Percentiles rank a stretch among this genome's conserved stretches.
These are phyloP conservation scores for Molanna angustata DNA, from an alignment of 2,888 invertebrate species.

Conservation along the genomic window DNA sequence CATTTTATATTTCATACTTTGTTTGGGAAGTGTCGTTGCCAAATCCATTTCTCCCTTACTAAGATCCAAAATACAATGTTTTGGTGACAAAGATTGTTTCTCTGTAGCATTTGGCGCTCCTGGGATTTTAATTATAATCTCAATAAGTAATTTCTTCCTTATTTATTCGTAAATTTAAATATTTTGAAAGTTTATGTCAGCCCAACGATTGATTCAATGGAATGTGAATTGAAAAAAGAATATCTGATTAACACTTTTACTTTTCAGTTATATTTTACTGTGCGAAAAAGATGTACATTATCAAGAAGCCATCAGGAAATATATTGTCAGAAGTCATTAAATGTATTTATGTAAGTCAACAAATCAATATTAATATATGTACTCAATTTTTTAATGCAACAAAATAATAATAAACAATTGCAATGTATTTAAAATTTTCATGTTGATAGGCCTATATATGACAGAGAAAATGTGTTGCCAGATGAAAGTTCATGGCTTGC, in stretches of 20 bases:
- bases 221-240: conserved; percentile 27
- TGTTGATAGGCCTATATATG: too few relatives aligned
- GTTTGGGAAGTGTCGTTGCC: conserved; percentile 67
- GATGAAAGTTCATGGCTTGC: too few relatives aligned
- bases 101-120: conserved; percentile 76
- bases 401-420: too few relatives aligned
- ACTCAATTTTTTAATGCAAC: too few relatives aligned
- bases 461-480: too few relatives aligned
- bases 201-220: not conserved
- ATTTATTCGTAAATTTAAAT: too few relatives aligned
- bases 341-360: conserved; percentile 64
- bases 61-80: conserved; percentile 64
- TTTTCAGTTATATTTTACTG: conserved; percentile 67
- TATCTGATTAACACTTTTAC: not conserved
- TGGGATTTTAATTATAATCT: conserved; percentile 66
- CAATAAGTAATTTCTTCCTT: conserved; percentile 69
- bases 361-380: too few relatives aligned
- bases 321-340: conserved; percentile 62
- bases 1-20: conserved; percentile 68
- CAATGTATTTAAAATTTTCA: too few relatives aligned
- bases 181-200: too few relatives aligned
- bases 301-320: conserved; percentile 66
- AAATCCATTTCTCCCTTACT: conserved; percentile 73
- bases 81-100: conserved; percentile 65
- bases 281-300: conserved; percentile 63